A percentile compares a stretch with the other conserved stretches of the same genome.
Conservation (phyloP, 1,140 invertebrate species). For the Bombus sibiricus region DNA sequence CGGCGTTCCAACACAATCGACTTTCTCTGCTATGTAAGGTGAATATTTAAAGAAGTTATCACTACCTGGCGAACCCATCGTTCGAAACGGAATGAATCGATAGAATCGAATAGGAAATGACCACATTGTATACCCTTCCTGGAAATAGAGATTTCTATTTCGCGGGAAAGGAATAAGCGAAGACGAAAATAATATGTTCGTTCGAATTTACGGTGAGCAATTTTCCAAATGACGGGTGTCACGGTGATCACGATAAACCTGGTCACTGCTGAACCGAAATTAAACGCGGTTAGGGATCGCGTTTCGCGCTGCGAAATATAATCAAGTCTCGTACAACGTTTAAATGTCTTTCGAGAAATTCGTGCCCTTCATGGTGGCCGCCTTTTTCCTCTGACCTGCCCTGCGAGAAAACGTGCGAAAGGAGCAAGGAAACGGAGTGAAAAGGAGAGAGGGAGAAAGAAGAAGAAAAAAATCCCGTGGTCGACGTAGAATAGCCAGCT, state of each 20-base stretch:
- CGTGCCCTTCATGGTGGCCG: not conserved
- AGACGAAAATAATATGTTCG: not conserved
- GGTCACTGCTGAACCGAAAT: conserved; percentile 20
- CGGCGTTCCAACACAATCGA: not conserved
- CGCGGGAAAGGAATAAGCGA: not conserved
- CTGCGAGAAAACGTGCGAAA: not conserved
- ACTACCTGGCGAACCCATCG: conserved; percentile 5
- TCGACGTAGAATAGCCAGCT: conserved; percentile 65
- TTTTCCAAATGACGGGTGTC: conserved; percentile 23
- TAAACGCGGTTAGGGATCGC: conserved; percentile 31
- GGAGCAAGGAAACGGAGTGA: not conserved
- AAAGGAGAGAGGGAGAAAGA: not conserved
- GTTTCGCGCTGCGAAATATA: conserved; percentile 36
- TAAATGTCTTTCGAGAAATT: not conserved
- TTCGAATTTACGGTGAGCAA: conserved; percentile 26
- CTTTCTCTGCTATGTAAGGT: not conserved
- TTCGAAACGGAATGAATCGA: conserved; percentile 4
- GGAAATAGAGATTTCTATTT: not conserved
- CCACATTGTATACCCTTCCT: not conserved
- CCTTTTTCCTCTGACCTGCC: not conserved
- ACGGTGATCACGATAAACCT: conserved; percentile 23
- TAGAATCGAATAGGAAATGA: conserved; percentile 11
- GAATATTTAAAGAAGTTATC: conserved; percentile 35
- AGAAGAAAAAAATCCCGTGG: conserved; percentile 23
- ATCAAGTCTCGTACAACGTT: not conserved